Evolutionary conservation across 2,113 vertebrate genomes (phyloP), one percentile per base, ranked within the genome.

Genomic region (Cryptoleucopteryx plumbea): DNA sequence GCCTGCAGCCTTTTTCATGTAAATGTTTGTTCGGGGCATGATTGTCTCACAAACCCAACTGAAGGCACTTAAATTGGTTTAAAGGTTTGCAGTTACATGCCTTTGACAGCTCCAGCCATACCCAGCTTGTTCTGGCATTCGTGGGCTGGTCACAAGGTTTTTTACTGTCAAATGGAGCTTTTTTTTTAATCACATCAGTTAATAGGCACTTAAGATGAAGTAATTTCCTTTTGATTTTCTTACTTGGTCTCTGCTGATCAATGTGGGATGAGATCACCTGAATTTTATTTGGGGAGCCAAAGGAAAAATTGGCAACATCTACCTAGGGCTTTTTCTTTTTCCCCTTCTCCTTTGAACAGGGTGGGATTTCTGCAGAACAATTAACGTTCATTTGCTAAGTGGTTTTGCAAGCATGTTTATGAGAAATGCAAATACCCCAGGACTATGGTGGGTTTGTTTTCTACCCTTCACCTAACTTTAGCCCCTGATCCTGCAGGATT

Each of bases 211-310:
- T 80, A 73, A 83, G 91, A 92, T 65, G 59, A 88, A 77, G 82
- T 91, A 90, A 75, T 94, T 96, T 96, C 95, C 90, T 94, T 91
- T 88, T 81, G 70, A 4, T 86, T 93, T 88, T 94, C 89, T 90
- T 73, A 42, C 70, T 92, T 6, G 7, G 38, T 96, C 87, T 86
- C 81, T 55, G 78, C 90, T 81, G 73, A 93, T 95, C 43, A 78
- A 9, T 29, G 27, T 9, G 19, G 62, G 77, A 83, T 88, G 91
- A 95, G 81, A 85, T 89, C 93, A 63, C 93, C 85, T 93, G 86
- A 94, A 81, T 93, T 89, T 93, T 73, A 78, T 65, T 73, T 43
- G 32, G 20, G 20, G 7, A 1, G 32, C 84, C 19, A 56, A 77
- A 83, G 71, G 88, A 74, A 91, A 79, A 59, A 83, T 47, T 77